phyloP scores from a whole-genome alignment of 2,888 invertebrate genomes.

The Phengaris alcon region DNA sequence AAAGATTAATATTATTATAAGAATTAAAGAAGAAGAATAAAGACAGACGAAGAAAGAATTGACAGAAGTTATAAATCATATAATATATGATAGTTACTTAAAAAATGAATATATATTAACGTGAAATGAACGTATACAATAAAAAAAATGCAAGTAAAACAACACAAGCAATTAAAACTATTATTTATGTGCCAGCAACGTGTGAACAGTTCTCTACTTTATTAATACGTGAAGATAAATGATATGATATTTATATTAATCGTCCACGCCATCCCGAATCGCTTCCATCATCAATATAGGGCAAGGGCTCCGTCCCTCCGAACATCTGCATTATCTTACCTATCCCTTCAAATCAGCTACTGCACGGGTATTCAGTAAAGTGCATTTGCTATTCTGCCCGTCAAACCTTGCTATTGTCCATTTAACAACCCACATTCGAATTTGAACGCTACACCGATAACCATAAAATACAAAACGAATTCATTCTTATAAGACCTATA shows the following conservation, averaged over 20 bases:
- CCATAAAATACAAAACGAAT: conserved; percentile 42
- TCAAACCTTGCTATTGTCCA: conserved; percentile 65
- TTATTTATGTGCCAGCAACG: conserved; percentile 27
- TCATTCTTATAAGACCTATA: conserved; percentile 38
- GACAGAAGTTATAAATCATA: too few species aligned
- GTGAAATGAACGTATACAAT: neutral
- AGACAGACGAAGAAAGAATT: too few species aligned
- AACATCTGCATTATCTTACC: conserved; percentile 77
- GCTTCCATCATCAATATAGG: conserved; percentile 67
- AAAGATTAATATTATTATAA: too few species aligned
- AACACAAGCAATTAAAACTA: conserved; percentile 14
- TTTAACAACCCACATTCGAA: conserved; percentile 38
- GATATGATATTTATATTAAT: conserved; percentile 65
- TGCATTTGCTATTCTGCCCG: conserved; percentile 69
- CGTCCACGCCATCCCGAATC: conserved; percentile 64
- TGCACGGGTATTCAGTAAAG: conserved; percentile 71
- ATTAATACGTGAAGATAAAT: conserved; percentile 30
- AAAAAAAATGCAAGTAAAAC: neutral
- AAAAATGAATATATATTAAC: neutral
- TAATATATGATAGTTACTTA: too few species aligned
- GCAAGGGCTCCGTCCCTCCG: conserved; percentile 48
- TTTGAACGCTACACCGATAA: conserved; percentile 39
- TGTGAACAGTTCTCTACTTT: conserved; percentile 32
- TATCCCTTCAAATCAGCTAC: conserved; percentile 68
- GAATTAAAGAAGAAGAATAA: too few species aligned